Base-by-base conservation (phyloP, 2,888 invertebrate species). In the Chouioia cunea region DNA sequence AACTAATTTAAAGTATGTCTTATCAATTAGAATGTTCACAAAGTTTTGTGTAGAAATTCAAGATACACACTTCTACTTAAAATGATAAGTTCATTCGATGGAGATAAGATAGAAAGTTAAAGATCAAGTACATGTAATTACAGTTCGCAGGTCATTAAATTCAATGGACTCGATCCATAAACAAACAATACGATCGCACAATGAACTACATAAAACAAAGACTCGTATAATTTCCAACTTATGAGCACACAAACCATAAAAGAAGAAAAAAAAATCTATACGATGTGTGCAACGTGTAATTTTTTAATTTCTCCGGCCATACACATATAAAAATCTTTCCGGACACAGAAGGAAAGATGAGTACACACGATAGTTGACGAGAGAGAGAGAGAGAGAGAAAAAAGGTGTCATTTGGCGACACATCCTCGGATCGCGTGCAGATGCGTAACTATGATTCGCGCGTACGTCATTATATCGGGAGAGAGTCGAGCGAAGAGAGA, bases 361-460 rank as follows among this genome's bases (percentile, higher is more conserved):
- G 44, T 43, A n/a, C 18, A 36, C 70, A 70, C 70, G 70, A 70
- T 59, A 23, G 18, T 52, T n/a, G 46, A 18, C 36, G 22, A 16
- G 52, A 16, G 52, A 43, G 23, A 4, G 22, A 1, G 27, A 27
- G 0, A 20, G 14, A 20, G 22, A 10, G 52, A 12, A 10, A 48
- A 56, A 48, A 52, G 56, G 23, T 43, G 54, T 65, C 60, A 70
- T 65, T 70, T 60, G 60, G 66, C 62, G 66, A 66, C 71, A 36
- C 52, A 65, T 70, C 66, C 57, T 36, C 27, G 20, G 15, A 36
- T 36, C 69, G 14, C 57, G 3, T 23, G 36, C 20, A 60, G 53
- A 60, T 69, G 43, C 64, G 65, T 70, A 70, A 65, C 70, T 70
- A 70, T 36, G 70, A 70, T 70, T 70, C 54, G 59, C 58, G 66